A percentile compares a stretch with the other conserved stretches of the same genome.
These are phyloP conservation scores for Drosophila repleta DNA, from an alignment of 1,140 invertebrate species.

Conservation along the genomic window DNA sequence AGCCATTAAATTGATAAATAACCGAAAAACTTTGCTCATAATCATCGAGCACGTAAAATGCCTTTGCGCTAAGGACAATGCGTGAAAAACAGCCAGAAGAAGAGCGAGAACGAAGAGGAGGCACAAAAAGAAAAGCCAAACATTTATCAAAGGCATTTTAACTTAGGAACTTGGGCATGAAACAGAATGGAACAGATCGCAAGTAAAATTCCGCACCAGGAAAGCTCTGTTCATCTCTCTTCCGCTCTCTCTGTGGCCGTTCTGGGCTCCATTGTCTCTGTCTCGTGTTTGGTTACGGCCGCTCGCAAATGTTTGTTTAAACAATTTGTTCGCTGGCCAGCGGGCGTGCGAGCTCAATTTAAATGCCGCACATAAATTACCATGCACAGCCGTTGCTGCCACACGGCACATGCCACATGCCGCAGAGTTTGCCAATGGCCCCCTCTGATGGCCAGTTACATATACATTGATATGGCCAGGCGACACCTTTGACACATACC, in stretches of 20 bases:
- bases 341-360: constrained; percentile 44
- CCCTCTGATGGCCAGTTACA: neutral
- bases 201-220: neutral
- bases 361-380: constrained; percentile 81
- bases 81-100: constrained; percentile 16
- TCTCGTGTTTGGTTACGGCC: constrained; percentile 1
- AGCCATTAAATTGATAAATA: constrained; percentile 82
- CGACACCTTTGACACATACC: constrained; percentile 46
- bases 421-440: neutral
- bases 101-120: neutral
- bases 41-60: constrained; percentile 57
- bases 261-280: neutral
- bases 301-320: constrained; percentile 53
- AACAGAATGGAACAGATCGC: constrained; percentile 27
- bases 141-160: constrained; percentile 75
- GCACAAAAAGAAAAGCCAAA: constrained; percentile 26
- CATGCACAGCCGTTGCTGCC: constrained; percentile 28
- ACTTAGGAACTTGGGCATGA: constrained; percentile 25
- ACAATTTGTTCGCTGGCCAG: constrained; percentile 59
- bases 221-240: constrained; percentile 3
- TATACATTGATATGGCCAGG: neutral
- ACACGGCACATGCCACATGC: neutral
- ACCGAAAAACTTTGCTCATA: constrained; percentile 77
- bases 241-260: neutral
- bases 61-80: constrained; percentile 33